Evolutionary conservation across 1,140 invertebrate genomes (phyloP).

Genomic region (Dreissena polymorpha): DNA sequence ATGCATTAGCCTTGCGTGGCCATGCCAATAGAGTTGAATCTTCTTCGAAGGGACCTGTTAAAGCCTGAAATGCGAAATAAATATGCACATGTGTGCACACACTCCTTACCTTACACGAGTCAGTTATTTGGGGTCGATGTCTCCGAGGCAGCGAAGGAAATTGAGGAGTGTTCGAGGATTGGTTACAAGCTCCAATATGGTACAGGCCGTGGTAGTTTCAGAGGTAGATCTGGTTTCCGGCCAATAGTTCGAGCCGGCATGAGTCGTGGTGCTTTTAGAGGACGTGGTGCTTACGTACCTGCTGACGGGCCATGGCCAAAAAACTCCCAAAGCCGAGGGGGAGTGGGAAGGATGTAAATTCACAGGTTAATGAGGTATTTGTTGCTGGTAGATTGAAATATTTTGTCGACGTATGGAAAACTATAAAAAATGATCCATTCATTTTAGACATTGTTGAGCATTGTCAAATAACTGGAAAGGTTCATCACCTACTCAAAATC

Average conservation of each 20-base stretch:
- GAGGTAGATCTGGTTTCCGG: conserved; percentile 6
- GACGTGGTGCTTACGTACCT: neutral
- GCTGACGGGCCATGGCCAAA: conserved; percentile 6
- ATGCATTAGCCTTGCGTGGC: conserved; percentile 2
- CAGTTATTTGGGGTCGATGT: conserved; percentile 23
- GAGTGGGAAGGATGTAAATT: conserved; percentile 14
- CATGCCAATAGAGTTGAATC: conserved; percentile 28
- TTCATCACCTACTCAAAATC: neutral
- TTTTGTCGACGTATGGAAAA: neutral
- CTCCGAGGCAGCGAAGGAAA: conserved; percentile 15
- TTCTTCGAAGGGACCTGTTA: conserved; percentile 12
- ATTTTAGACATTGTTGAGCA: conserved; percentile 8
- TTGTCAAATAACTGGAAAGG: neutral
- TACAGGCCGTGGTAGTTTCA: conserved; percentile 6
- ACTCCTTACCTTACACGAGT: neutral
- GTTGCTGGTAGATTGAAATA: conserved; percentile 16
- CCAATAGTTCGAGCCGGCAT: conserved; percentile 10
- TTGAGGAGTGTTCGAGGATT: conserved; percentile 23
- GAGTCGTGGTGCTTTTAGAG: neutral
- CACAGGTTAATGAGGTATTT: conserved; percentile 22
- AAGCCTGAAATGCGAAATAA: conserved; percentile 27
- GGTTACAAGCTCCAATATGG: conserved; percentile 24
- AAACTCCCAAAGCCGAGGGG: conserved; percentile 20
- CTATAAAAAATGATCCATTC: neutral
- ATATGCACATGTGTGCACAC: neutral